A percentile compares a stretch with the other conserved stretches of the same genome.
Conservation (phyloP, 2,888 invertebrate genomes). For the Monopis laevigella region DNA sequence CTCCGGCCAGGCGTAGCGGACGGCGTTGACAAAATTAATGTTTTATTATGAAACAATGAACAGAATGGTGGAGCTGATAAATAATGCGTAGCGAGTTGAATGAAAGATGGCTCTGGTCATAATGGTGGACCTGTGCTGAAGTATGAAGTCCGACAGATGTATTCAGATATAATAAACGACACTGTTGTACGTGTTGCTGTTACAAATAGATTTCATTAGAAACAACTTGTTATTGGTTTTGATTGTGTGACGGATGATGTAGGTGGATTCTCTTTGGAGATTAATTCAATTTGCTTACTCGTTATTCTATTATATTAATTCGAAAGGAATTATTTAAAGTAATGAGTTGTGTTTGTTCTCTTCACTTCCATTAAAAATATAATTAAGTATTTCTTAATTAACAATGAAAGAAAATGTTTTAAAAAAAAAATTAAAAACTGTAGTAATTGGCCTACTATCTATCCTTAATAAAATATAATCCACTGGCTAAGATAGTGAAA, state of each 20-base stretch:
- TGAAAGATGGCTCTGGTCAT: slow-evolving; percentile 43
- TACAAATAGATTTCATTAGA: slow-evolving; percentile 1
- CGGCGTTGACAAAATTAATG: slow-evolving; percentile 58
- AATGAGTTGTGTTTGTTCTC: too few relatives aligned
- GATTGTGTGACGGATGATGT: not conserved
- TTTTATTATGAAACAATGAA: slow-evolving; percentile 65
- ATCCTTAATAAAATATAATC: too few relatives aligned
- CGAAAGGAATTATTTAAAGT: too few relatives aligned
- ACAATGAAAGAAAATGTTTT: too few relatives aligned
- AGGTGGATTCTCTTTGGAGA: too few relatives aligned
- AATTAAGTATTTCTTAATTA: too few relatives aligned
- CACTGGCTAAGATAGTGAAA: too few relatives aligned
- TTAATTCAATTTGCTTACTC: too few relatives aligned
- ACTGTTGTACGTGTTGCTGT: not conserved
- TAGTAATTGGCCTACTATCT: too few relatives aligned
- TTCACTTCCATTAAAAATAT: too few relatives aligned
- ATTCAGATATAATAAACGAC: not conserved
- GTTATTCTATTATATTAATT: too few relatives aligned
- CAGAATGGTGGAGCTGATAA: slow-evolving; percentile 39
- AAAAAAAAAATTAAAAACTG: too few relatives aligned
- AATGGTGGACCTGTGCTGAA: slow-evolving; percentile 26
- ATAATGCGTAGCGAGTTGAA: slow-evolving; percentile 38
- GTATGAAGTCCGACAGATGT: not conserved
- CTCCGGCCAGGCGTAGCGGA: slow-evolving; percentile 43
- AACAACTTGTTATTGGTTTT: not conserved